Evolutionary conservation across 1,140 invertebrate genomes (phyloP), one percentile per base, ranked within the genome.

Genomic region (Harlomillsia oculata): DNA sequence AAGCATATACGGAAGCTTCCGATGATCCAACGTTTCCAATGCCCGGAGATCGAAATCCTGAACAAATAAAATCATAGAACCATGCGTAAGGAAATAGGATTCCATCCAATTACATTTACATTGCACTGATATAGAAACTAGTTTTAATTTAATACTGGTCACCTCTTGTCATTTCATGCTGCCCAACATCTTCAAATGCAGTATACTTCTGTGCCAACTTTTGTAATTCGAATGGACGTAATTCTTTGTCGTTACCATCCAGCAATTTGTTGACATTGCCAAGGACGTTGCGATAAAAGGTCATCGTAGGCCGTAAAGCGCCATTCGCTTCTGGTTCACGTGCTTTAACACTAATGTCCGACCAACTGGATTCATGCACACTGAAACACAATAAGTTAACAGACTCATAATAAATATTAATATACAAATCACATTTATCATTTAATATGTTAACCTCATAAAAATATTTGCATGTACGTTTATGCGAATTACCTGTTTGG

Each of bases 1-100:
- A 52, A 13, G 60, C 64, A 34, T 65, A 65, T 20, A 65, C 20
- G 13, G 64, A 62, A 0, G 60, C 58, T n/a, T 65, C 64, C n/a
- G 63, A 55, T 8, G 54, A 41, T 23, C n/a, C 50, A 53, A n/a
- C n/a, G 16, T 48, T 48, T 4, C 5, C 45, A n/a, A n/a, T 3
- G 18, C 28, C 14, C 16, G 14, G 23, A 21, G 23, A 30, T 36
- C 29, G n/a, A 28, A 26, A 49, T 49, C 34, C 49, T 29, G 2
- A 26, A 29, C n/a, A 29, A 5, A 55, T 37, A 28, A 41, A 21
- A 41, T 39, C 20, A 23, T 8, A 23, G 16, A 20, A 43, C n/a
- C n/a, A n/a, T 5, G 18, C 18, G 13, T 37, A 36, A 51, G 20
- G 23, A 23, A 21, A n/a, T 11, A n/a, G 6, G 9, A 45, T 9